Base-by-base conservation (phyloP, 2,888 invertebrate genomes). In the Metallyticus violacea region DNA sequence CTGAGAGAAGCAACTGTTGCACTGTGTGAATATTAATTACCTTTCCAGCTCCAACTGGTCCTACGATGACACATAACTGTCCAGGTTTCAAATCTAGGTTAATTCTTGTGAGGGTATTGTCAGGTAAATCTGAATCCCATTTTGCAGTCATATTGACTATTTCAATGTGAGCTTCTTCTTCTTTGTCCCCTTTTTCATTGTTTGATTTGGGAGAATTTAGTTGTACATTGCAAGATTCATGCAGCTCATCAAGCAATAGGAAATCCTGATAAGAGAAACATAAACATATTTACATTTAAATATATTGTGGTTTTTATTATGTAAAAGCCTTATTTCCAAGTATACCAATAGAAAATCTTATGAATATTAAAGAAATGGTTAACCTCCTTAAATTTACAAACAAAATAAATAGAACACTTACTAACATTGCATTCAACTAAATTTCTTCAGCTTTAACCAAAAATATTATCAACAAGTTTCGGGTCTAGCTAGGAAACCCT, bases 31-130 rank as follows among this genome's bases (percentile, higher is more conserved):
- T 77, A n/a, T 5, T n/a, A 62, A 1, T n/a, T 82, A 89, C 89
- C 88, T 90, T 90, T 79, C 90, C 90, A 9, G 87, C 87, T 26
- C 90, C 90, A n/a, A 89, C 89, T 22, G 87, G 89, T 7, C 90
- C 90, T 85, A 90, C 88, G 27, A 89, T 87, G 7, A 89, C 89
- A 15, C 89, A 26, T 9, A 89, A 87, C 81, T 89, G 86, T 26
- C 89, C 89, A 25, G 87, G 77, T 22, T 85, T 78, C 0, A 89
- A 88, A 26, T 87, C 85, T 0, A 90, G 26, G 82, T 86, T 89
- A 4, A 89, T 87, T 81, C 89, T 87, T 7, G 85, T 88, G 22
- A 90, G 80, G 0, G 89, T 89, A 77, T 89, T 88, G 85, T 89
- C 89, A 2, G 86, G 62, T 22, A 88, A 82, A 2, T 89, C 88